Base-by-base conservation (phyloP, 1,140 invertebrate species). In the Dinothrombium tinctorium region DNA sequence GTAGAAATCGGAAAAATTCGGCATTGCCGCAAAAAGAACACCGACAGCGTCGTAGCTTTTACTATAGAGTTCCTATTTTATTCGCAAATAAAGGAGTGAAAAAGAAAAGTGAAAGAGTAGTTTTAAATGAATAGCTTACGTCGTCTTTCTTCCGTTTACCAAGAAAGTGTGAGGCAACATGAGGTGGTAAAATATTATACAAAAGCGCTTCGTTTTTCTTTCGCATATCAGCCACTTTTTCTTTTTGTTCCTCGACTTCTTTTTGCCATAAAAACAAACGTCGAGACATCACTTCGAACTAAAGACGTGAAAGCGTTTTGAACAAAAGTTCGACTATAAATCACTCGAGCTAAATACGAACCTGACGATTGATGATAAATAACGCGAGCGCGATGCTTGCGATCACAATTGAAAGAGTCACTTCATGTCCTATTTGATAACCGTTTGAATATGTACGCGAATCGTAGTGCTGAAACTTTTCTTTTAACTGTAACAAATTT, bases 1-100 rank as follows among this genome's bases (percentile, higher is more conserved):
- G 57, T 90, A 90, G 54, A 90, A 90, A 62, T 89, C 83, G 51
- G 75, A 69, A 59, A 87, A 90, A 58, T 87, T 87, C 26, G 83
- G 83, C 81, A 90, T 90, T 33, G 81, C 84, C 23, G 83, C 82
- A 56, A 90, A 90, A 3, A 90, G 61, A 6, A 90, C 81, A 24
- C 82, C 83, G 17, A 87, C 80, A 53, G 84, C 78, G 0, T 79
- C 72, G 57, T 86, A 87, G 60, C 80, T 86, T 56, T 89, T 80
- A 40, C 78, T 83, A 63, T 87, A 90, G 11, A 89, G 66, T n/a
- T n/a, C n/a, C n/a, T n/a, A n/a, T n/a, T n/a, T n/a, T n/a, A n/a
- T n/a, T n/a, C n/a, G n/a, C n/a, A n/a, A n/a, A n/a, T n/a, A n/a
- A n/a, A n/a, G n/a, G n/a, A n/a, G n/a, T n/a, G n/a, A n/a, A n/a